Evolutionary conservation across 2,888 invertebrate species (phyloP).

Genomic region (Tortrix viridana): DNA sequence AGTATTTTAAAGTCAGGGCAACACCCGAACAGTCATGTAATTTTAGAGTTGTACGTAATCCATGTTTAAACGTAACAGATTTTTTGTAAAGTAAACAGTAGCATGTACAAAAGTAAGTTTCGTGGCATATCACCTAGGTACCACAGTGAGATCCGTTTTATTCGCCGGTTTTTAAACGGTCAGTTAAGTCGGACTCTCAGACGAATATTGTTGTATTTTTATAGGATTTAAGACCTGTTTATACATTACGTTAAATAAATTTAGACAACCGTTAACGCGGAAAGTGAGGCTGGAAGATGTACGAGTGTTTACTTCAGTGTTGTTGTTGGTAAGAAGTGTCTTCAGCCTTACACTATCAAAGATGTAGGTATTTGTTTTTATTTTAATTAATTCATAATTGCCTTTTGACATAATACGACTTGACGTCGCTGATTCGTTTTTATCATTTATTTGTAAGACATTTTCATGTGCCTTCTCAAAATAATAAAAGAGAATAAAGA

Average conservation of each 20-base stretch:
- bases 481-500: conserved; percentile 64
- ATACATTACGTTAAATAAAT: conserved; percentile 57
- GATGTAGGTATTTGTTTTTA: conserved; percentile 17
- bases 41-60: conserved; percentile 43
- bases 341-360: conserved; percentile 27
- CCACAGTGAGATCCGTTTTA: conserved; percentile 58
- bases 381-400: conserved; percentile 17
- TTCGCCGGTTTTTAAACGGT: conserved; percentile 39
- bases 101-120: conserved; percentile 60
- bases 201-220: conserved; percentile 79
- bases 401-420: conserved; percentile 24
- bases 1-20: conserved; percentile 44
- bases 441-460: conserved; percentile 77
- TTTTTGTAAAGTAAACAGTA: conserved; percentile 53
- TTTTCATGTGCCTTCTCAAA: conserved; percentile 84
- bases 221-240: conserved; percentile 75
- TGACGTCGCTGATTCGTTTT: conserved; percentile 47
- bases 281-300: conserved; percentile 21
- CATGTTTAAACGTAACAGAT: conserved; percentile 51
- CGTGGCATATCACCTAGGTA: conserved; percentile 79
- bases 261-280: conserved; percentile 24
- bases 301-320: conserved; percentile 5
- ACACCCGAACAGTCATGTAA: conserved; percentile 32
- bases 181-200: conserved; percentile 54
- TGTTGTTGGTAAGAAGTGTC: conserved; percentile 10